Evolutionary conservation across 2,797 vertebrate genomes (phyloP), one percentile per base, ranked within the genome.

Genomic region (Cuculus canorus): DNA sequence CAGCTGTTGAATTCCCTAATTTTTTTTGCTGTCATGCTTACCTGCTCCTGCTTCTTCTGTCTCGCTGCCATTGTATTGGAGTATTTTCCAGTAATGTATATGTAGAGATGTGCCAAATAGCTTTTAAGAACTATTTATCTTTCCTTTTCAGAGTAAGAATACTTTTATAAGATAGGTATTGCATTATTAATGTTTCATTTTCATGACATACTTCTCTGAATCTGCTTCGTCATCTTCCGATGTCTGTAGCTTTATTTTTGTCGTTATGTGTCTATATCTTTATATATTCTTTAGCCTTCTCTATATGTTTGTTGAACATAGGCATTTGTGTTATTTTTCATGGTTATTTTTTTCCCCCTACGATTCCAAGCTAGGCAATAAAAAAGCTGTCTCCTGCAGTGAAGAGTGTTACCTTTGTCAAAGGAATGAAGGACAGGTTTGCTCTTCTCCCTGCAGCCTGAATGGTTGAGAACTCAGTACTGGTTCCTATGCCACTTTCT

Each of bases 181-280:
- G 33, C 61, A 59, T 87, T 96, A 78, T 90, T 81, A 86, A 78
- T 39, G 54, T 69, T 83, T 86, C 21, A 78, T 95, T 92, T 91
- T 78, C 72, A n/a, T 78, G 6, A 60, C 22, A 17, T 15, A 76
- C 21, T 30, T 65, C 47, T 76, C 30, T 5, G 2, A 35, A 54
- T 83, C 48, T 82, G 22, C 68, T 92, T 82, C 30, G n/a, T 82
- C 45, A 24, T 79, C 25, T 92, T 57, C 37, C 63, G 82, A 1
- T 43, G 59, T 56, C 50, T 84, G 2, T 32, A 45, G 39, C 25
- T 83, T 83, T 64, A 43, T 35, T 88, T 93, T 63, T 76, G 30
- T 69, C 52, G 88, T 14, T 52, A 1, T 45, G 17, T 69, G 11
- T 69, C 47, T 68, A 1, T 15, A 35, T 47, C 9, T 81, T 66